Conservation (phyloP, 2,888 invertebrate species). For the Ophion ellenae region DNA sequence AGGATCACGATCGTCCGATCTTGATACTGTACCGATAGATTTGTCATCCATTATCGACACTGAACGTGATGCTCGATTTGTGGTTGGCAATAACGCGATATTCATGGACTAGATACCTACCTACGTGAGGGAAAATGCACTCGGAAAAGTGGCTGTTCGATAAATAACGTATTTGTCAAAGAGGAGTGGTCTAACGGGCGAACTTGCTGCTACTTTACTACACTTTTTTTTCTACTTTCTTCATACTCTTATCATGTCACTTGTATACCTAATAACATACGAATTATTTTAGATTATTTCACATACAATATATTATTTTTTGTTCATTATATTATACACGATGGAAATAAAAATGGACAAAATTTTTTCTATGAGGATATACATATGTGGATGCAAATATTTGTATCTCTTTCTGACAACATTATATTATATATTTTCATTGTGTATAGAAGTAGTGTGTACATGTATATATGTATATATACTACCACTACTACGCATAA, state of each 20-base stretch:
- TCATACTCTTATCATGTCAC: background rate
- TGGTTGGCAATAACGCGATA: constrained; percentile 68
- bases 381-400: no score
- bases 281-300: no score
- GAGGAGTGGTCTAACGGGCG: background rate
- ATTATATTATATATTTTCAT: no score
- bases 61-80: constrained; percentile 77
- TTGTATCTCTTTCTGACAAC: no score
- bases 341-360: no score
- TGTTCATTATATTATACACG: no score
- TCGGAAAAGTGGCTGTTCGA: background rate
- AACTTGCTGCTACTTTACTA: background rate
- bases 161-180: constrained; percentile 2
- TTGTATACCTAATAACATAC: no score
- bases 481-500: no score
- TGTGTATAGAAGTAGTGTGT: no score
- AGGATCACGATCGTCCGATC: constrained; percentile 63
- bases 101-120: constrained; percentile 46
- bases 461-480: no score
- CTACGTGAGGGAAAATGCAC: constrained; percentile 41
- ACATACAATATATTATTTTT: no score
- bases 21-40: constrained; percentile 71
- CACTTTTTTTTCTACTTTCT: background rate
- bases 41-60: constrained; percentile 70
- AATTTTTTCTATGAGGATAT: no score